Evolutionary conservation across 2,797 vertebrate species (phyloP).

Genomic region (Denticeps clupeoides): DNA sequence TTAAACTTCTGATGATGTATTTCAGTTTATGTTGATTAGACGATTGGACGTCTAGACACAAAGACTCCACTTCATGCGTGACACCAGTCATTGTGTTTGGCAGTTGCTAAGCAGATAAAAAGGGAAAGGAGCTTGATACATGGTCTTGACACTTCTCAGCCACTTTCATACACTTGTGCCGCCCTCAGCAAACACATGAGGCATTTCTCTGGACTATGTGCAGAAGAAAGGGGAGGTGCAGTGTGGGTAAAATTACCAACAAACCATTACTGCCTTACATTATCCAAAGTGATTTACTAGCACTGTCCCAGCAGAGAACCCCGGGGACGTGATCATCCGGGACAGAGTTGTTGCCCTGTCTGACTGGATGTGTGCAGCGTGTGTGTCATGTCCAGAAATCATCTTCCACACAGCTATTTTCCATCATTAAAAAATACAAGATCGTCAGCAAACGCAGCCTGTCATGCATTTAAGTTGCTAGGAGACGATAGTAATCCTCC

Average conservation of each 20-base stretch:
- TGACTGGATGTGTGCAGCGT: too few species aligned
- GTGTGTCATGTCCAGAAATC: too few species aligned
- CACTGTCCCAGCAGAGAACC: too few species aligned
- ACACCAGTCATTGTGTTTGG: background rate
- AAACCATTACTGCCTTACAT: background rate
- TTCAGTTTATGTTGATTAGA: too few species aligned
- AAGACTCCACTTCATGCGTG: background rate
- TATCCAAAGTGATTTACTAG: too few species aligned
- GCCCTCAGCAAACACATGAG: conserved; percentile 49
- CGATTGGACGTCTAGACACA: background rate
- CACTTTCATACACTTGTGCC: conserved; percentile 45
- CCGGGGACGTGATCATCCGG: too few species aligned
- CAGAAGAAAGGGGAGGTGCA: background rate
- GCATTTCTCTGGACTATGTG: conserved; percentile 38
- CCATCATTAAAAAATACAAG: too few species aligned
- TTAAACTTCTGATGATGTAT: background rate
- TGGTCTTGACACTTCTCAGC: conserved; percentile 20
- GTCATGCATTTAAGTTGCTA: too few species aligned
- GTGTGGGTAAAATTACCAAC: background rate
- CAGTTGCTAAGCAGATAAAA: background rate
- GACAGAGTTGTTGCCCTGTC: too few species aligned
- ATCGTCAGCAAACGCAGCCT: too few species aligned
- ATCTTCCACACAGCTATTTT: too few species aligned
- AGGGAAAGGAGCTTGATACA: conserved; percentile 6
- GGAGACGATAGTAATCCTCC: too few species aligned